phyloP scores from a whole-genome alignment of 2,113 vertebrate species.

The Numida meleagris region DNA sequence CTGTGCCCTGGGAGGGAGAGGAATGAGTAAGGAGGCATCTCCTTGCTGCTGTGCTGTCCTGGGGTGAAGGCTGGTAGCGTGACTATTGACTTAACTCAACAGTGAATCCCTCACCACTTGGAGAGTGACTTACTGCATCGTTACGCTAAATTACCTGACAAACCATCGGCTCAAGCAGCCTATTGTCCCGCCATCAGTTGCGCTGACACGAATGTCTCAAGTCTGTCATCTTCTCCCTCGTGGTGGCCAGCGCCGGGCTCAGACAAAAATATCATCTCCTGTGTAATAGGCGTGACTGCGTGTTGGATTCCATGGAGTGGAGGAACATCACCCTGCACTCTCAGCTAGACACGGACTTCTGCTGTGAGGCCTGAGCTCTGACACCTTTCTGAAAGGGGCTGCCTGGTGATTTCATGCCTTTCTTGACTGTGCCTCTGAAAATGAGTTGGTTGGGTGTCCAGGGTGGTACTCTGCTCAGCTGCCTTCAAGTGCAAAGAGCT shows the following conservation, averaged over 20 bases:
- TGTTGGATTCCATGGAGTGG: not conserved
- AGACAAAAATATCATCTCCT: not conserved
- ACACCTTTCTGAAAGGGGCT: not conserved
- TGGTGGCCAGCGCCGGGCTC: not conserved
- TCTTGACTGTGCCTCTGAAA: not conserved
- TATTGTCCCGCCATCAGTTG: not conserved
- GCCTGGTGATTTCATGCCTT: fast-evolving
- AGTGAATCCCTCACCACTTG: not conserved
- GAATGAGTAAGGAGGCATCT: not conserved
- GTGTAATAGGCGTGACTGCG: too few relatives aligned
- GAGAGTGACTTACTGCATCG: not conserved
- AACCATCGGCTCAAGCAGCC: not conserved
- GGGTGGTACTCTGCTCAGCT: not conserved
- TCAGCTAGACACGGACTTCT: not conserved
- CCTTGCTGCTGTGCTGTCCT: fast-evolving
- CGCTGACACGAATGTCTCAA: not conserved
- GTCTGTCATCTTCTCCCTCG: not conserved
- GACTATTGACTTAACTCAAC: not conserved
- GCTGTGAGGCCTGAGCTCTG: not conserved
- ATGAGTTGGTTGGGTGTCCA: not conserved
- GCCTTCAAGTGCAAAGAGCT: not conserved
- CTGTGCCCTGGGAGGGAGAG: not conserved
- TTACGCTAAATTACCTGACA: not conserved
- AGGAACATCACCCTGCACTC: not conserved
- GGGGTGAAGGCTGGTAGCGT: not conserved